Percentiles rank a stretch among this genome's conserved stretches.
These are phyloP conservation scores for Latheticus oryzae DNA, from an alignment of 2,888 invertebrate species.

Conservation along the genomic window DNA sequence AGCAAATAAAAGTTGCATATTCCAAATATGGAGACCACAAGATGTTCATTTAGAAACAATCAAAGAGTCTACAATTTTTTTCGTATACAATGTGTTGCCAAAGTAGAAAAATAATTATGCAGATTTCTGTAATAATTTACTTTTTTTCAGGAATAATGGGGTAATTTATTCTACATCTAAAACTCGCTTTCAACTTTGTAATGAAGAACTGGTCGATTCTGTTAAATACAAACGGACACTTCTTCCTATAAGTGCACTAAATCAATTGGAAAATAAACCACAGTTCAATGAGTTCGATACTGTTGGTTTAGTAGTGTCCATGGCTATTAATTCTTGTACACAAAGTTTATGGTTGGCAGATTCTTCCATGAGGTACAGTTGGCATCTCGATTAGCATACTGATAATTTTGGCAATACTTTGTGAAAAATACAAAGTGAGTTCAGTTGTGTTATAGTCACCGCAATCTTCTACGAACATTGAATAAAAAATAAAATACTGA, in stretches of 20 bases:
- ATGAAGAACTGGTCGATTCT: neutral
- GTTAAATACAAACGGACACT: slow-evolving; percentile 53
- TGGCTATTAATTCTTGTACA: slow-evolving; percentile 67
- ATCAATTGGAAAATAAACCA: slow-evolving; percentile 51
- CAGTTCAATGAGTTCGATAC: slow-evolving; percentile 79
- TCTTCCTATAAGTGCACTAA: slow-evolving; percentile 66
- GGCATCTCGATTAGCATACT: no score
- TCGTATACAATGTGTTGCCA: slow-evolving; percentile 71
- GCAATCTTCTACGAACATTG: no score
- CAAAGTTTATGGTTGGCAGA: slow-evolving; percentile 74
- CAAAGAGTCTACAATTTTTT: slow-evolving; percentile 73
- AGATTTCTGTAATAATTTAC: slow-evolving; percentile 18
- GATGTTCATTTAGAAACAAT: slow-evolving; percentile 71
- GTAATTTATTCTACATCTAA: slow-evolving; percentile 52
- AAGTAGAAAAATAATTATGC: slow-evolving; percentile 51
- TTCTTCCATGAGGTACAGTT: slow-evolving; percentile 68
- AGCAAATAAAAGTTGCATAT: slow-evolving; percentile 61
- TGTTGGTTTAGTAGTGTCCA: slow-evolving; percentile 74
- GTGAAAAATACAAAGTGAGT: no score
- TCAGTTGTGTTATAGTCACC: no score
- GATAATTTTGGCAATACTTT: no score
- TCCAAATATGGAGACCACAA: slow-evolving; percentile 79
- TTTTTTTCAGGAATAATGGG: slow-evolving; percentile 53
- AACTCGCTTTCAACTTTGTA: slow-evolving; percentile 52
- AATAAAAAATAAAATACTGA: no score